A percentile compares a stretch with the other conserved stretches of the same genome.
These are phyloP conservation scores for Myotis brandtii DNA, from an alignment of 2,113 vertebrate species.

Conservation along the genomic window DNA sequence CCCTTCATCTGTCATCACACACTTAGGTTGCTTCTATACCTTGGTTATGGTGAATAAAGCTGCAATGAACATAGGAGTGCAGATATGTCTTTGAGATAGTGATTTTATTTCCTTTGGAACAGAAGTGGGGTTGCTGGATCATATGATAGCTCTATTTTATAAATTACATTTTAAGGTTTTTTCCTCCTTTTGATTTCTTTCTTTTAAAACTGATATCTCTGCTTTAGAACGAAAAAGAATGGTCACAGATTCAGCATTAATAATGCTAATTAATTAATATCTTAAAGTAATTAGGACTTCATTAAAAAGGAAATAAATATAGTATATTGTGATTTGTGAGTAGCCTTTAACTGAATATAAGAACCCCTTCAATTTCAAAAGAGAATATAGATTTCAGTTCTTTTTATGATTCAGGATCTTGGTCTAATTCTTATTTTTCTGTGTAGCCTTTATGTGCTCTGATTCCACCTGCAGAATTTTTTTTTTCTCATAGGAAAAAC, in stretches of 20 bases:
- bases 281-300: neutral
- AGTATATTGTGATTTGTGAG: neutral
- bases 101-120: neutral
- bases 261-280: neutral
- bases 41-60: neutral
- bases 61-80: neutral
- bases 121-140: neutral
- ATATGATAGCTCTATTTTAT: neutral
- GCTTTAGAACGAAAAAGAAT: constrained; percentile 28
- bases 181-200: constrained; percentile 15
- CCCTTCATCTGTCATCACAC: neutral
- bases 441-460: neutral
- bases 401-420: neutral
- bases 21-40: neutral
- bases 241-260: neutral
- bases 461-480: neutral
- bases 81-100: neutral
- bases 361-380: neutral
- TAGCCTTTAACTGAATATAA: neutral
- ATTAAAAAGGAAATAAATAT: constrained; percentile 34
- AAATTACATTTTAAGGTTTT: neutral
- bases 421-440: neutral
- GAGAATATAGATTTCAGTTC: neutral
- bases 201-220: neutral
- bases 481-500: neutral